phyloP scores from a whole-genome alignment of 2,888 invertebrate species.

The Lasioglossum lativentre region DNA sequence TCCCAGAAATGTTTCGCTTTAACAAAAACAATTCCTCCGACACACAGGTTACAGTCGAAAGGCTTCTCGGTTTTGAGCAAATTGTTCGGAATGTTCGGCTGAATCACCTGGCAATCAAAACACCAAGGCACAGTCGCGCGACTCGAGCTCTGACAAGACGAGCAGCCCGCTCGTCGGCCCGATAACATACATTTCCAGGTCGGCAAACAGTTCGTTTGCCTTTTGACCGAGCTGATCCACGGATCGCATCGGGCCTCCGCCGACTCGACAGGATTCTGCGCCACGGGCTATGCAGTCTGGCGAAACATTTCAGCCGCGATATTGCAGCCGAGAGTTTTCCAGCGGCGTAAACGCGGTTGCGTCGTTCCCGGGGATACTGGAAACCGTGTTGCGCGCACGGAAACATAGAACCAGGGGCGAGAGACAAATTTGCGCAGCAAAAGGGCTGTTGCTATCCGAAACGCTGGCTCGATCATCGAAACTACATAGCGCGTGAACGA shows the following conservation, averaged over 20 bases:
- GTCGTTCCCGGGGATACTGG: slow-evolving; percentile 7
- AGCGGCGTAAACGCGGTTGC: slow-evolving; percentile 23
- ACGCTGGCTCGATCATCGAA: neutral
- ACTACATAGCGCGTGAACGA: neutral
- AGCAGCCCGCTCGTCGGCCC: neutral
- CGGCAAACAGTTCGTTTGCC: slow-evolving; percentile 56
- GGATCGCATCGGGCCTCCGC: slow-evolving; percentile 33
- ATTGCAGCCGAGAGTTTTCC: slow-evolving; percentile 49
- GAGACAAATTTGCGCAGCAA: neutral
- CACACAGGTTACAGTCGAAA: neutral
- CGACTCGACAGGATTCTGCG: slow-evolving; percentile 42
- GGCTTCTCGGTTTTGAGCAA: neutral
- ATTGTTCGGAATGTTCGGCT: neutral
- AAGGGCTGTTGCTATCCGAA: neutral
- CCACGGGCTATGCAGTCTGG: slow-evolving; percentile 29
- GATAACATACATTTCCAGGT: slow-evolving; percentile 44
- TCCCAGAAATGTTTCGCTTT: no score
- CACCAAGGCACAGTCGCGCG: neutral
- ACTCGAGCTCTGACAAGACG: neutral
- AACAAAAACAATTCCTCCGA: neutral
- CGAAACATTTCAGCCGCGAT: slow-evolving; percentile 33
- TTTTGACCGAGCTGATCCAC: slow-evolving; percentile 40
- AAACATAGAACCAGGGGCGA: neutral
- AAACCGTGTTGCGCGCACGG: neutral
- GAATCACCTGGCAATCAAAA: neutral